Evolutionary conservation across 2,888 invertebrate genomes (phyloP), one percentile per base, ranked within the genome.

Genomic region (Sminthurinus aureus): DNA sequence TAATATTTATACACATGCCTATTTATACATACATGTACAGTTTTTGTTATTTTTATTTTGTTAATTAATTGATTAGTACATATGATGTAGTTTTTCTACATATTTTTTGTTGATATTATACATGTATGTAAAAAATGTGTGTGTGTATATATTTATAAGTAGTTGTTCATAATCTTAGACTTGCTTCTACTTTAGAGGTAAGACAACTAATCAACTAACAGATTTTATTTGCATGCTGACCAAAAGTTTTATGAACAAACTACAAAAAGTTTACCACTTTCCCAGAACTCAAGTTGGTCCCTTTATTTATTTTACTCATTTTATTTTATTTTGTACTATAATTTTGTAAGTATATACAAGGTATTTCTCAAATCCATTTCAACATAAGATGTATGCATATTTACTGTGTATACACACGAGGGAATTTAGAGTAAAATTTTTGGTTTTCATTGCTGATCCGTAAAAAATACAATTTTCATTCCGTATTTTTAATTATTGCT

Each of bases 281-380:
- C 24, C 71, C 71, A 71, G 71, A 71, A 15, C 71, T 71, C 71
- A 71, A 71, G 71, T 71, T 71, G 71, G 71, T 24, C 71, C 26
- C 24, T 71, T 11, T 24, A 26, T 24, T 71, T 24, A 24, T 24
- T 24, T 71, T 26, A 66, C 66, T n/a, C 58, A 58, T 69, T 4
- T 22, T 69, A n/a, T n/a, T n/a, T 69, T 20, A n/a, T 22, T 69
- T 20, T 12, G 15, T 9, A 58, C 6, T 15, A 66, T 15, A 66
- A 6, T 22, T 24, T 71, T 24, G 8, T 20, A 71, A 15, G 13
- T 22, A 71, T 22, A 22, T 15, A 24, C 4, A 24, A 24, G 13
- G 13, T 12, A 13, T 11, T 71, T 18, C n/a, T 64, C n/a, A 64
- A 18, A 38, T 38, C 6, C 38, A 38, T 38, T 38, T 38, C 6